Conservation (phyloP, 2,797 vertebrate genomes). For the Remorina albescens region DNA sequence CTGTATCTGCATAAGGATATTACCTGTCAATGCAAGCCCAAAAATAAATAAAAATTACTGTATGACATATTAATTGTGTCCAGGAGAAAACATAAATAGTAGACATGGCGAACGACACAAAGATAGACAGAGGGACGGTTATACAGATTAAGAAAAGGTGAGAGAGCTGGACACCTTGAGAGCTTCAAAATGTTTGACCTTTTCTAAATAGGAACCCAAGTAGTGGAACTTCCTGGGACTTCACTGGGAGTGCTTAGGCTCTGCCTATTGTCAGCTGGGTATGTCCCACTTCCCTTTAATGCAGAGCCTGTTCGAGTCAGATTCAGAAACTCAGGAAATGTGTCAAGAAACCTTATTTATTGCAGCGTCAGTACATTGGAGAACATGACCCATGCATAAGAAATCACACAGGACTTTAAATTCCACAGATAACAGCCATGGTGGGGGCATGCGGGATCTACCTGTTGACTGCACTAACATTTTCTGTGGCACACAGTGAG, state of each 20-base stretch:
- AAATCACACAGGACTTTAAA: not conserved
- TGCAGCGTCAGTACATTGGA: not conserved
- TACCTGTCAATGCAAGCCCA: not conserved
- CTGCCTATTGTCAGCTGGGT: not conserved
- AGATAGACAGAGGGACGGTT: too few species aligned
- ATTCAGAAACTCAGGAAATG: constrained; percentile 31
- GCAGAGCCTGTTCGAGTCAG: not conserved
- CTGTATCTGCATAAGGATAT: not conserved
- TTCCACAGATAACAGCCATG: constrained; percentile 35
- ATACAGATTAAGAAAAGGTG: too few species aligned
- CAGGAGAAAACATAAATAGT: not conserved
- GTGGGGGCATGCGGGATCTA: not conserved
- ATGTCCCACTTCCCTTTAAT: constrained; percentile 59
- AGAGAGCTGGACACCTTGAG: not conserved
- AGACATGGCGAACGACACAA: too few species aligned
- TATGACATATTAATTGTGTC: not conserved
- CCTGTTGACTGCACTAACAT: constrained; percentile 13
- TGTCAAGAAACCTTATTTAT: constrained; percentile 15
- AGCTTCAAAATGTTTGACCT: not conserved
- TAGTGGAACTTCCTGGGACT: constrained; percentile 54
- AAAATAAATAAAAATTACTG: not conserved
- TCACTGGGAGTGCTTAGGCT: constrained; percentile 30
- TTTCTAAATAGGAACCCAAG: not conserved
- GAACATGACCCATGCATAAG: not conserved
- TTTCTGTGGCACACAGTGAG: constrained; percentile 47